Conservation (phyloP, 2,113 vertebrate genomes). For the Zosterops hypoxanthus region DNA sequence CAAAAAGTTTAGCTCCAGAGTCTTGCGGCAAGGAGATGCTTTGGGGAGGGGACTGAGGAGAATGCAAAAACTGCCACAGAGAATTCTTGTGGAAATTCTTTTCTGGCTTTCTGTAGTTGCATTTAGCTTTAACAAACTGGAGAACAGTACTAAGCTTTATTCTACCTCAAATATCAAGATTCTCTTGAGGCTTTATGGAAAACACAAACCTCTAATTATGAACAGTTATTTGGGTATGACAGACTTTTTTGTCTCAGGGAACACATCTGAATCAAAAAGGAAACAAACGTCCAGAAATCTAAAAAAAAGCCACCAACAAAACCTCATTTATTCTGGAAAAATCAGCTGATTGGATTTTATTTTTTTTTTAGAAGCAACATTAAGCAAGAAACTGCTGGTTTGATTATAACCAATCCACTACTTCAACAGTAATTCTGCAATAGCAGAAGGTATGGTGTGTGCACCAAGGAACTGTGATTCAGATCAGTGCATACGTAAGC, state of each 20-base stretch:
- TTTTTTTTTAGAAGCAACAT: background rate
- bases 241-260: rapidly evolving
- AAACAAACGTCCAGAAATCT: background rate
- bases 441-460: background rate
- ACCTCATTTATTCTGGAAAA: background rate
- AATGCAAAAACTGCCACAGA: background rate
- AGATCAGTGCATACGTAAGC: background rate
- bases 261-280: background rate
- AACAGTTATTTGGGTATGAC: background rate
- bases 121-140: background rate
- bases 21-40: background rate
- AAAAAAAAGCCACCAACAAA: background rate
- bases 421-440: background rate
- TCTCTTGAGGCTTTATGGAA: background rate
- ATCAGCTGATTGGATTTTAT: background rate
- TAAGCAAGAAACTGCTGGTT: background rate
- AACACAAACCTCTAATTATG: background rate
- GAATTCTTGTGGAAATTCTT: background rate
- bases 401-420: background rate
- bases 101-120: background rate
- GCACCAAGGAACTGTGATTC: background rate
- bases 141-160: background rate
- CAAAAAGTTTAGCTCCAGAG: background rate
- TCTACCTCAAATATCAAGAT: background rate
- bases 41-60: background rate